Evolutionary conservation across 2,113 vertebrate species (phyloP), one percentile per base, ranked within the genome.

Genomic region (Pholis gunnellus): DNA sequence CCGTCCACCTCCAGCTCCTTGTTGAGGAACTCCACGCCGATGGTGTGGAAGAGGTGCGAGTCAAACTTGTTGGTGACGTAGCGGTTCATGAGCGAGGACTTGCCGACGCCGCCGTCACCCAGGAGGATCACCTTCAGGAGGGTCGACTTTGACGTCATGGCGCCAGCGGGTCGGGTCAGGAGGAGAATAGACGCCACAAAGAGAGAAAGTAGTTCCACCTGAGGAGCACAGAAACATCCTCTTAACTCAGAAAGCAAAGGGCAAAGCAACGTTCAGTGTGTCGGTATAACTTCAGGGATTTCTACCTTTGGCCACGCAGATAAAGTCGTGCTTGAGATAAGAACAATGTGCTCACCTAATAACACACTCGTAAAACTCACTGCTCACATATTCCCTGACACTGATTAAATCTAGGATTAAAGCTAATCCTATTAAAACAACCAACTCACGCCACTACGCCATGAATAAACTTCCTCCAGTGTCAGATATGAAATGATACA

Each of bases 71-170:
- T 97, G 90, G 96, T 96, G 84, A 99, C 97, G 0, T 98, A 99
- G 93, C 97, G 96, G 94, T 99, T 99, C 98, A 99, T 99, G 54
- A 99, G 97, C 1, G 98, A 99, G 11, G 97, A 99, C 86, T 99
- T 99, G 72, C 98, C 98, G 36, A 99, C 97, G 63, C 98, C 98
- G 20, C 98, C 98, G 66, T 99, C 98, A 17, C 98, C 98, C 3
- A 99, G 93, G 9, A 99, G 95, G 91, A 99, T 98, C 36, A 99
- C 97, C 95, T 99, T 99, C 70, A 99, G 94, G 22, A 99, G 95
- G 0, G 97, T 94, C 0, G 97, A 98, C 93, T 97, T 99, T 89
- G 96, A 85, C 89, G 94, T 95, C 97, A 93, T 97, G 91, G 79
- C 91, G 88, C 85, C 46, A 5, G 64, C 0, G 29, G 4, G 56